Evolutionary conservation across 2,888 invertebrate species (phyloP).

Genomic region (Hermaeophaga mercurialis): DNA sequence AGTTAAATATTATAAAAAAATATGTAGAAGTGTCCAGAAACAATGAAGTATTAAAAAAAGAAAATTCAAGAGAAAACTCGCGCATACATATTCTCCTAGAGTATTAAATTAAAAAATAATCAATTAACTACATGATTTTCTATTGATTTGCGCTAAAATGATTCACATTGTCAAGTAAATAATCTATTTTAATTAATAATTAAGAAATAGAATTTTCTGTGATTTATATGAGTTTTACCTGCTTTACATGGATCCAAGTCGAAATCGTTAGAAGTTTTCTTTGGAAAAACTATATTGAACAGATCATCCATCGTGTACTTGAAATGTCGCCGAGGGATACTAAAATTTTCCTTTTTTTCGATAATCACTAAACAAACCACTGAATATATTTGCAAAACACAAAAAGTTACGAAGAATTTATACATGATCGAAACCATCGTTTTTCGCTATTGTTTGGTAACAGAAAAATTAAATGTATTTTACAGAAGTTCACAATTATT

Average conservation of each 20-base stretch:
- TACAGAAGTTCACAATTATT: constrained; percentile 16
- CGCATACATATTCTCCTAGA: too few relatives aligned
- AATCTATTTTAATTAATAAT: too few relatives aligned
- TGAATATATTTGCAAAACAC: constrained; percentile 26
- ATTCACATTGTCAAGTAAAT: too few relatives aligned
- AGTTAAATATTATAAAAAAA: too few relatives aligned
- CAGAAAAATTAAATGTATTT: constrained; percentile 24
- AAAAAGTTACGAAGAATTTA: constrained; percentile 28
- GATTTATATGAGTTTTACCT: constrained; percentile 71
- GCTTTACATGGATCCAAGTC: constrained; percentile 88
- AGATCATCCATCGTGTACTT: constrained; percentile 70
- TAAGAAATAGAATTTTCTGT: not conserved
- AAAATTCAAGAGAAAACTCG: too few relatives aligned
- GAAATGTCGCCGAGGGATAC: constrained; percentile 20
- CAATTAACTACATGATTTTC: too few relatives aligned
- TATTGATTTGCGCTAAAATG: too few relatives aligned
- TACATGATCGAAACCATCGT: constrained; percentile 29
- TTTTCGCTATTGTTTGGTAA: constrained; percentile 24
- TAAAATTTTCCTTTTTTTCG: constrained; percentile 26
- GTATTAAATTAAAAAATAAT: too few relatives aligned
- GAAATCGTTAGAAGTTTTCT: constrained; percentile 73
- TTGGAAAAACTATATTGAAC: constrained; percentile 67
- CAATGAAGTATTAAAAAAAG: too few relatives aligned
- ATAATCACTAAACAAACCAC: constrained; percentile 29
- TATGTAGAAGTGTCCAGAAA: too few relatives aligned